Base-by-base conservation (phyloP, 2,113 vertebrate species). In the Hepsetus odoe region DNA sequence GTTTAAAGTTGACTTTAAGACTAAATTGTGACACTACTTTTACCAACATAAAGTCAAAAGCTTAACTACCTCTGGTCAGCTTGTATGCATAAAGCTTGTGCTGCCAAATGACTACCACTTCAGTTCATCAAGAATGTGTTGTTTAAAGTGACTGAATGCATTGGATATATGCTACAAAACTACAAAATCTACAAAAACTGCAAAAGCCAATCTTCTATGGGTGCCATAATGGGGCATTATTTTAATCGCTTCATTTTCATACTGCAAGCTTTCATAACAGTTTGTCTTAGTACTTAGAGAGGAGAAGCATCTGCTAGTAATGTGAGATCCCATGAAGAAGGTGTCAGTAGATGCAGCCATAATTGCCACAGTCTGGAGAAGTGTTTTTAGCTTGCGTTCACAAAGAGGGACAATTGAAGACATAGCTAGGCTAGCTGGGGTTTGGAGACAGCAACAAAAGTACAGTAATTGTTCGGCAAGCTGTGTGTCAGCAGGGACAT, bases 391-490 rank as follows among this genome's bases (percentile, higher is more conserved):
- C 72, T 85, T 69, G 73, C 80, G 72, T 82, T 85, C 83, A 76
- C 49, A 79, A 83, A 82, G 62, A 68, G 84, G 84, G 85, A 69
- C 71, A 75, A 85, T 80, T 81, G 91, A 86, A 85, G 87, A 79
- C 80, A 64, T 28, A 80, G 87, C 85, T 87, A 35, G 22, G 75
- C 64, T 69, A 74, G 84, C 80, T 49, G 56, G 72, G 67, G 76
- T 81, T 44, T 49, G 28, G 80, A 90, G 86, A 89, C 89, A 87
- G 88, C 83, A 86, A 83, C 83, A 79, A 85, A 77, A 74, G 74
- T 79, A 84, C 81, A 72, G 87, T 87, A 88, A 91, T 91, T 89
- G 82, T 91, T 91, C 89, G 86, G 85, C 49, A 86, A 87, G 86
- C 79, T 81, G 87, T 84, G 86, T 87, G 89, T 85, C 89, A 88